Evolutionary conservation across 1,140 invertebrate species (phyloP).

Genomic region (Diprion similis): DNA sequence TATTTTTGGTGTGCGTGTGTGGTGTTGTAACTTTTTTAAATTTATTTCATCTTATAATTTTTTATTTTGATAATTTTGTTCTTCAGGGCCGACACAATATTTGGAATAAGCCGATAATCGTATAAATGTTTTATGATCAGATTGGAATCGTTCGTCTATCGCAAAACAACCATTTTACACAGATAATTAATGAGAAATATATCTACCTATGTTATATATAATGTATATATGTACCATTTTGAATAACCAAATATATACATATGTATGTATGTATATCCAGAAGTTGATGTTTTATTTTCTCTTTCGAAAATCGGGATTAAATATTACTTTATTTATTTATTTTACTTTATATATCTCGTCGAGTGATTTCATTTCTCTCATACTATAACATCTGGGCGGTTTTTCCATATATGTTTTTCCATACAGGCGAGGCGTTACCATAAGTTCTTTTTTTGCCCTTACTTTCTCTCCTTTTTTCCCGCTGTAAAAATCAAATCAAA

Average conservation of each 20-base stretch:
- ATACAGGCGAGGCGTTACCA: background rate
- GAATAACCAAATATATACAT: constrained; percentile 14
- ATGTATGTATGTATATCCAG: constrained; percentile 20
- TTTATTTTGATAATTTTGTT: too few species aligned
- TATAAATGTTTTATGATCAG: too few species aligned
- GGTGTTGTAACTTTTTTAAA: too few species aligned
- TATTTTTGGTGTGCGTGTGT: too few species aligned
- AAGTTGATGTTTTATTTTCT: constrained; percentile 15
- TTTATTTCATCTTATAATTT: too few species aligned
- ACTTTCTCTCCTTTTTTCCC: background rate
- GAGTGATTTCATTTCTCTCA: background rate
- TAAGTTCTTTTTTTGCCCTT: background rate
- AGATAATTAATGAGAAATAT: constrained; percentile 1
- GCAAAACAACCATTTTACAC: too few species aligned
- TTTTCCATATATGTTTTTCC: background rate
- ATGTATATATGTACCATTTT: constrained; percentile 21
- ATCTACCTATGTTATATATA: constrained; percentile 12
- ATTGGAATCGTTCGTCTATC: too few species aligned
- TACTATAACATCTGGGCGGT: background rate
- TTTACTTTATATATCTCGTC: constrained; percentile 22
- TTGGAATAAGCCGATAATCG: too few species aligned
- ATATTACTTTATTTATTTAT: constrained; percentile 14
- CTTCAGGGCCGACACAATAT: too few species aligned
- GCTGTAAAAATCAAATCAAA: too few species aligned
- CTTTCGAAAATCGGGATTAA: constrained; percentile 13